Evolutionary conservation across 2,888 invertebrate species (phyloP), one percentile per base, ranked within the genome.

Genomic region (Dexiosoma caninum): DNA sequence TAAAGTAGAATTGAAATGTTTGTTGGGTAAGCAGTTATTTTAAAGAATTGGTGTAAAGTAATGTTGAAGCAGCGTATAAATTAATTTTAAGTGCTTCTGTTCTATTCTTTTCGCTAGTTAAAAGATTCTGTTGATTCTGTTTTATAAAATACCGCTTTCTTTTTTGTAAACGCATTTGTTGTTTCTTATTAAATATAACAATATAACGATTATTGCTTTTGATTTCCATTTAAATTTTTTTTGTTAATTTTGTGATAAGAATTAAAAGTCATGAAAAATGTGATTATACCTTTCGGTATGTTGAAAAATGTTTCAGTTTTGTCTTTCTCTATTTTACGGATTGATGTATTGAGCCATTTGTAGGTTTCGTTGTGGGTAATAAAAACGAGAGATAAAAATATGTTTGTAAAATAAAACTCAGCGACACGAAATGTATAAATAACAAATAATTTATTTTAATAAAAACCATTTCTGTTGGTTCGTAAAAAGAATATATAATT

Each of bases 231-330:
- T n/a, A n/a, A n/a, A 49, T 49, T 37, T 16, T 79, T 62, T 30
- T 69, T 75, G 44, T 69, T 75, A 23, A 51, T 42, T 60, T 69
- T 30, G 42, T 70, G 76, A 71, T 81, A 72, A 81, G 80, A 81
- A 69, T 69, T 67, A 70, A 67, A 40, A 60, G 55, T 51, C 60
- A 55, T 72, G 72, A 71, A 53, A 57, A 71, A 60, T 69, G 51
- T 80, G 70, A 75, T 60, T 67, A 64, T 7, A 66, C 62, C 14
- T 46, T 71, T 59, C 55, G 75, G 70, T 55, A 76, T 71, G 64
- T 66, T 30, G 53, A 37, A 59, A 69, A 9, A 49, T 12, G 21
- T 59, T 19, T 14, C 2, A n/a, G 14, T 44, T n/a, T 23, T n/a
- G 12, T 7, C 10, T 9, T 8, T 46, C 21, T 46, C 21, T 46